Percentiles rank a stretch among this genome's conserved stretches.
Evolutionary conservation across 2,797 vertebrate genomes (phyloP).

Genomic region (Yasuhikotakia modesta): DNA sequence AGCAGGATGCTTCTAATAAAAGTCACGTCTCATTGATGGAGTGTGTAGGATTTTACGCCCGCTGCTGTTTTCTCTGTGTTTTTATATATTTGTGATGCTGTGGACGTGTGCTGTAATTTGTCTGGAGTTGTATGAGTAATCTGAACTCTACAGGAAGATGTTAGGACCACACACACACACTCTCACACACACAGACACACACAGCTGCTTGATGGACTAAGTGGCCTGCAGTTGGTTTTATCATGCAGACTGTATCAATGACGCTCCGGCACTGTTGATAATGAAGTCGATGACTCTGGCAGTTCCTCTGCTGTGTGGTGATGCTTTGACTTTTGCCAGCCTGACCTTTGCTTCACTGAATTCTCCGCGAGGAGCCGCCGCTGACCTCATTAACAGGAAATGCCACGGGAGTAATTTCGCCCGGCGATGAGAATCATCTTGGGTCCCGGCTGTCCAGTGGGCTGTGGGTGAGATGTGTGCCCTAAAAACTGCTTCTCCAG

Average conservation of each 20-base stretch:
- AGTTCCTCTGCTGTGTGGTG: constrained; percentile 42
- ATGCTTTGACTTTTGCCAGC: constrained; percentile 71
- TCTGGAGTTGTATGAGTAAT: constrained; percentile 16
- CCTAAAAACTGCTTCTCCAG: constrained; percentile 61
- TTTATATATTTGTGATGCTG: constrained; percentile 11
- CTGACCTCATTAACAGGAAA: constrained; percentile 83
- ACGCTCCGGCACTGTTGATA: constrained; percentile 55
- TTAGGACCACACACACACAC: constrained; percentile 13
- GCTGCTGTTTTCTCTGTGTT: constrained; percentile 21
- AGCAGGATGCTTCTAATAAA: constrained; percentile 31
- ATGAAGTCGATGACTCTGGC: constrained; percentile 54
- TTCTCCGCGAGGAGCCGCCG: constrained; percentile 68
- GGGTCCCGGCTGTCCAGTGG: constrained; percentile 53
- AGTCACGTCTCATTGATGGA: background rate
- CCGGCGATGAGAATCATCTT: constrained; percentile 73
- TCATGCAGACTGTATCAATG: constrained; percentile 54
- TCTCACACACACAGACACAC: constrained; percentile 37
- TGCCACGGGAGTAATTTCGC: constrained; percentile 79
- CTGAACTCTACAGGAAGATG: background rate
- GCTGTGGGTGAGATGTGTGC: constrained; percentile 43
- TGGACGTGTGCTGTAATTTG: background rate
- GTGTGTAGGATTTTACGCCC: constrained; percentile 9
- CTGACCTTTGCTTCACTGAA: constrained; percentile 80
- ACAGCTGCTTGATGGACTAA: constrained; percentile 34
- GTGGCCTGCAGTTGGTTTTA: constrained; percentile 61